phyloP scores from a whole-genome alignment of 2,888 invertebrate species.

The Chesias legatella region DNA sequence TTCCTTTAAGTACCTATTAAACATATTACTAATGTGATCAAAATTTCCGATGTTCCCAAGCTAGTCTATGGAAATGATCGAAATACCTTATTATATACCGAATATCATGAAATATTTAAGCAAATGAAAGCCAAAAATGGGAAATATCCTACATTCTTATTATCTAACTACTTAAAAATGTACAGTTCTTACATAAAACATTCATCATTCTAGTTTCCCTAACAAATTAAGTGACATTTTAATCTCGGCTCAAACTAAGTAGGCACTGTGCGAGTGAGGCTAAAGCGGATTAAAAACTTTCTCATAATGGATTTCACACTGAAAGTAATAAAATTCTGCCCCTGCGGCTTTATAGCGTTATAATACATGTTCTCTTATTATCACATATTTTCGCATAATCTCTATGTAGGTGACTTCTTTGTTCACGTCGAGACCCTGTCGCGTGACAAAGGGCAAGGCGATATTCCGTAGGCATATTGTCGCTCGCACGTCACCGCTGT shows the following conservation, averaged over 20 bases:
- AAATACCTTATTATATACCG: no score
- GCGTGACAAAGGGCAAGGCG: conserved; percentile 9
- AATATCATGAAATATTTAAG: no score
- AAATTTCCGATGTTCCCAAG: no score
- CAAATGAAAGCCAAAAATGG: no score
- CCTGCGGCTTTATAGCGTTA: conserved; percentile 9
- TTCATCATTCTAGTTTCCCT: conserved; percentile 33
- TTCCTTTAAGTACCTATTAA: no score
- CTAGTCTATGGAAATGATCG: no score
- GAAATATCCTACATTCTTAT: no score
- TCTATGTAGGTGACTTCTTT: conserved; percentile 4
- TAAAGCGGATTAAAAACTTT: conserved; percentile 43
- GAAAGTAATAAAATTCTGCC: conserved; percentile 36
- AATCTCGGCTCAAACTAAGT: conserved; percentile 32
- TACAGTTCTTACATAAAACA: conserved; percentile 12
- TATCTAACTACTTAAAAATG: no score
- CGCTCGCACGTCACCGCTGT: conserved; percentile 26
- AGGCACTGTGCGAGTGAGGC: conserved; percentile 28
- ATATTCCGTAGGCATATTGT: conserved; percentile 9
- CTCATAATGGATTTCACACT: conserved; percentile 40
- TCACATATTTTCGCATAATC: conserved; percentile 12
- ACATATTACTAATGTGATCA: no score
- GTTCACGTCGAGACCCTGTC: neutral
- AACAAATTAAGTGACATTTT: conserved; percentile 39
- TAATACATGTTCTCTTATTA: conserved; percentile 13